Percentiles rank a stretch among this genome's conserved stretches.
These are phyloP conservation scores for Ptychodera flava DNA, from an alignment of 35 echinoderm and acorn worm genomes.

Conservation along the genomic window DNA sequence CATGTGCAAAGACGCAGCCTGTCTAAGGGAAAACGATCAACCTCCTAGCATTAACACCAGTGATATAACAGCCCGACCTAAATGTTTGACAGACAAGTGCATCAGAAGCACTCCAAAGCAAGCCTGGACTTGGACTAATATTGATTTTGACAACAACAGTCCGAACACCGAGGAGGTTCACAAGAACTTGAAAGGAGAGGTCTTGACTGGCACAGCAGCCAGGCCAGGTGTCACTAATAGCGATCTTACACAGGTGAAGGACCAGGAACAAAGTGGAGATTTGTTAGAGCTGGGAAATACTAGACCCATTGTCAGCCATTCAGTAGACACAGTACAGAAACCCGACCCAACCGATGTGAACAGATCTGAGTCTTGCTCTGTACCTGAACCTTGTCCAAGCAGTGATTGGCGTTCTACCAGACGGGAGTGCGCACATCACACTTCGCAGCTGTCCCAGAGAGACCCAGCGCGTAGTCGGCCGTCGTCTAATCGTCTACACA, in stretches of 20 bases:
- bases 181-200: neutral
- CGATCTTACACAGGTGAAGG: neutral
- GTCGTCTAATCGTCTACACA: neutral
- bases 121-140: neutral
- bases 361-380: neutral
- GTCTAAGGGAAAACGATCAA: neutral
- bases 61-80: too few species aligned
- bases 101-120: neutral
- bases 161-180: neutral
- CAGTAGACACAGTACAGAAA: neutral
- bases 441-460: neutral
- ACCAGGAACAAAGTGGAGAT: neutral
- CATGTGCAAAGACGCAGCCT: neutral
- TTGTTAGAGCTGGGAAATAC: neutral
- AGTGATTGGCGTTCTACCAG: neutral
- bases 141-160: neutral
- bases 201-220: neutral
- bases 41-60: too few species aligned
- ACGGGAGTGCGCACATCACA: neutral
- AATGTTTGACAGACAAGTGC: too few species aligned
- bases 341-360: neutral
- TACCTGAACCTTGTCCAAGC: neutral
- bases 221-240: neutral
- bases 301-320: neutral
- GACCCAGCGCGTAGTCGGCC: neutral